A percentile compares a stretch with the other conserved stretches of the same genome.
Evolutionary conservation across 1,140 invertebrate species (phyloP).

Genomic region (Spodoptera frugiperda): DNA sequence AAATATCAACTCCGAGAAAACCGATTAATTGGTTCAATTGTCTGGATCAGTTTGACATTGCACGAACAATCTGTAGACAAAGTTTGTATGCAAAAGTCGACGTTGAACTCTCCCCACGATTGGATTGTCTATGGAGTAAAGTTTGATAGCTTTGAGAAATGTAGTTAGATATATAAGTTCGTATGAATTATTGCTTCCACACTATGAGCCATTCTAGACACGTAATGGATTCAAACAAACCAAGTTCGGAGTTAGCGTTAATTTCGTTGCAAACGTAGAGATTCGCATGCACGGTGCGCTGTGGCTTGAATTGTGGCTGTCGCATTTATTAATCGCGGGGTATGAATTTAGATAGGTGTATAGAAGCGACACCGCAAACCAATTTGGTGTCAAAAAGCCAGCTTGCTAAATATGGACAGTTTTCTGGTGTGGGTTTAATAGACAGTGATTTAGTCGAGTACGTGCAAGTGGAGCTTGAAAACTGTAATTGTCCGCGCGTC

Average conservation of each 20-base stretch:
- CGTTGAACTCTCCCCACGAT: constrained; percentile 70
- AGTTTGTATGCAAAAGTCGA: constrained; percentile 82
- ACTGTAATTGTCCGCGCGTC: constrained; percentile 62
- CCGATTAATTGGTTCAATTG: constrained; percentile 78
- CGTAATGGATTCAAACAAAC: constrained; percentile 67
- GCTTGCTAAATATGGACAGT: constrained; percentile 48
- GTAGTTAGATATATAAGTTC: constrained; percentile 75
- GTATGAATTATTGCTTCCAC: constrained; percentile 71
- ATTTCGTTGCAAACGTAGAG: constrained; percentile 59
- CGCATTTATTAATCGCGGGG: constrained; percentile 27
- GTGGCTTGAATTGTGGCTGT: not conserved
- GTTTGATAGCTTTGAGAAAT: constrained; percentile 80
- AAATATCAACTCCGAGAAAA: constrained; percentile 63
- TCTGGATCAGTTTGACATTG: constrained; percentile 74
- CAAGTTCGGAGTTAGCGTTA: constrained; percentile 61
- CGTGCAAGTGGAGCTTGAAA: constrained; percentile 52
- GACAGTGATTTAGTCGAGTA: constrained; percentile 56
- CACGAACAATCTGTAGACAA: constrained; percentile 74
- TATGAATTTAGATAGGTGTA: constrained; percentile 20
- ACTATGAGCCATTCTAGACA: constrained; percentile 67
- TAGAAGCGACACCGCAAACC: constrained; percentile 23
- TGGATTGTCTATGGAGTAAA: constrained; percentile 78
- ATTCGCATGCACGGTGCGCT: constrained; percentile 23
- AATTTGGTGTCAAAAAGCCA: constrained; percentile 38
- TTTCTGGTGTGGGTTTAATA: constrained; percentile 44